Evolutionary conservation across 2,113 vertebrate genomes (phyloP).

Genomic region (Pseudopipra pipra): DNA sequence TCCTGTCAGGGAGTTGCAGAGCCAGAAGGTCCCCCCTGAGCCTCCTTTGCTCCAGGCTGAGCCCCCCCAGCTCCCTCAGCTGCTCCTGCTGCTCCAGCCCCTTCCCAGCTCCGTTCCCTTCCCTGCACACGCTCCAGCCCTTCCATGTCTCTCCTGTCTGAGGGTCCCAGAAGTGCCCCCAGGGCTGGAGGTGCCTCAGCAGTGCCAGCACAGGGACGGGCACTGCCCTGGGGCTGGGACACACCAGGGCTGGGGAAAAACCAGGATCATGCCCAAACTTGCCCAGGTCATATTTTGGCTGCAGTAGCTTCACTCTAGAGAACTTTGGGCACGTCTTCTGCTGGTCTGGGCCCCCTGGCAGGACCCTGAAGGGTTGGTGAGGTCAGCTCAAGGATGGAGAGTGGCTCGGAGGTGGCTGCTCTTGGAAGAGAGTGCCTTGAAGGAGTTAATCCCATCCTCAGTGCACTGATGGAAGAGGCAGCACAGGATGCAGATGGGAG

Average conservation of each 20-base stretch:
- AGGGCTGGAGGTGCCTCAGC: background rate
- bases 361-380: background rate
- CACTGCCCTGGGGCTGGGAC: background rate
- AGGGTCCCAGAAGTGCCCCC: no score
- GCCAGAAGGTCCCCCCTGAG: background rate
- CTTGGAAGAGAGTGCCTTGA: background rate
- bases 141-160: background rate
- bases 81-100: accelerated
- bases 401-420: background rate
- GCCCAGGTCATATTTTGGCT: background rate
- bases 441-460: background rate
- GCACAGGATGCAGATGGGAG: background rate
- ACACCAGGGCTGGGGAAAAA: background rate
- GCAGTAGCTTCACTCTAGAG: background rate
- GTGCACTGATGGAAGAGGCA: background rate
- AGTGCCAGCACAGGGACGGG: background rate
- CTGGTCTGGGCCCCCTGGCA: background rate
- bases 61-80: background rate
- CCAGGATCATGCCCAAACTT: background rate
- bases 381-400: background rate
- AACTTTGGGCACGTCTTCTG: background rate
- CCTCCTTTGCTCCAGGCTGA: background rate
- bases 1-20: background rate
- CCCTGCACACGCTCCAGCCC: background rate
- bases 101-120: background rate